Evolutionary conservation across 2,797 vertebrate species (phyloP).

Genomic region (Pterois miles): DNA sequence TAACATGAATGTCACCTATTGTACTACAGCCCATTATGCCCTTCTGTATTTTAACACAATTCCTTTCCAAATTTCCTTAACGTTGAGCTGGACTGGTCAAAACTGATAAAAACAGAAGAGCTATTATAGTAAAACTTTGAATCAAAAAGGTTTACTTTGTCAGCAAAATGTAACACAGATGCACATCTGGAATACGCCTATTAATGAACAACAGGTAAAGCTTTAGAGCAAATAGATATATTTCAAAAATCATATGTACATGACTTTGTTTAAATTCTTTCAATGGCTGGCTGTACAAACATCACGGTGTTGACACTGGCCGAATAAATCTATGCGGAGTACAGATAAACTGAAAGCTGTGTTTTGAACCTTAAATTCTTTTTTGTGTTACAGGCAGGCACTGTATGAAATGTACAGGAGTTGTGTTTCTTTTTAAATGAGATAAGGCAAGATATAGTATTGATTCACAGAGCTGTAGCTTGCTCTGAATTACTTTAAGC

Average conservation of each 20-base stretch:
- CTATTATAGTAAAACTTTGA: slow-evolving; percentile 22
- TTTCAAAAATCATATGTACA: slow-evolving; percentile 33
- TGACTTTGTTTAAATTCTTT: slow-evolving; percentile 15
- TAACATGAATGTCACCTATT: neutral
- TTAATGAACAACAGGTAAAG: slow-evolving; percentile 14
- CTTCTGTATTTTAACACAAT: neutral
- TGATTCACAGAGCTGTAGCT: slow-evolving; percentile 38
- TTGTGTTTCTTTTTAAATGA: slow-evolving; percentile 11
- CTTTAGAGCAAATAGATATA: slow-evolving; percentile 19
- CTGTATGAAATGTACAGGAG: slow-evolving; percentile 17
- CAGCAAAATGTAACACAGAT: slow-evolving; percentile 25
- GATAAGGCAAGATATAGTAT: slow-evolving; percentile 55
- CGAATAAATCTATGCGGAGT: neutral
- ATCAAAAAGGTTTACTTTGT: slow-evolving; percentile 14
- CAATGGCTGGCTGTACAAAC: slow-evolving; percentile 13
- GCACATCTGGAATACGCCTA: slow-evolving; percentile 34
- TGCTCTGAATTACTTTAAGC: slow-evolving; percentile 36
- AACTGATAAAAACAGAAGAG: slow-evolving; percentile 16
- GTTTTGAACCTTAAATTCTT: slow-evolving; percentile 13
- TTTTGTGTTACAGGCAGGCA: slow-evolving; percentile 15
- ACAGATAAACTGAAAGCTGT: slow-evolving; percentile 14
- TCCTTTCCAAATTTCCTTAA: neutral
- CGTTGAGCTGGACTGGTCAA: slow-evolving; percentile 3
- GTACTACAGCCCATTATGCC: neutral
- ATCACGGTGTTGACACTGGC: neutral